Conservation (phyloP, 2,888 invertebrate genomes). For the Brassicogethes aeneus region DNA sequence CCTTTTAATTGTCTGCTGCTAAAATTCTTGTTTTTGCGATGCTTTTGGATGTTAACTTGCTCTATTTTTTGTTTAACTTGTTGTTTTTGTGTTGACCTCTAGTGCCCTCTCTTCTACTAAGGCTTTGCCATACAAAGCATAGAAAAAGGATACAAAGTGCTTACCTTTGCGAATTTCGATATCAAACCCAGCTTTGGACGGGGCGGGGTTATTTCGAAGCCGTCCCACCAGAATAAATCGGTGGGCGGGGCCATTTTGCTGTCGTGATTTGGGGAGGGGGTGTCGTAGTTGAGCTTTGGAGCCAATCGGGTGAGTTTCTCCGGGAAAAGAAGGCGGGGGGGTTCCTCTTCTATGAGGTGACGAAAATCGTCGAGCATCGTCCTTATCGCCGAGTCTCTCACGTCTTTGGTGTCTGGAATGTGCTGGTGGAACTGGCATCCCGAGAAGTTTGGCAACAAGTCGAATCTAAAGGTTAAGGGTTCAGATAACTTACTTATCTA, state of each 20-base stretch:
- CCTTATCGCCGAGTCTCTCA: conserved; percentile 58
- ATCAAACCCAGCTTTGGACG: conserved; percentile 55
- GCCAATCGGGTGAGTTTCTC: conserved; percentile 60
- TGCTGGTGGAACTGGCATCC: conserved; percentile 72
- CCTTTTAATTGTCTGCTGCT: too few species aligned
- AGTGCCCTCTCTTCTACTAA: too few species aligned
- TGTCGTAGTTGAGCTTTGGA: background rate
- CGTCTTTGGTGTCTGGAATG: conserved; percentile 56
- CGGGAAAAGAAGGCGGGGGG: conserved; percentile 59
- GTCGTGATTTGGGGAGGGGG: conserved; percentile 17
- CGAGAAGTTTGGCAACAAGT: conserved; percentile 53
- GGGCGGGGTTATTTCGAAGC: conserved; percentile 55
- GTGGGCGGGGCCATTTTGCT: too few species aligned
- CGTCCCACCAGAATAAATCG: conserved; percentile 68
- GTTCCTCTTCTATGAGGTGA: conserved; percentile 53
- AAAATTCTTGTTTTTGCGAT: too few species aligned
- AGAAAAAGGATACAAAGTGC: too few species aligned
- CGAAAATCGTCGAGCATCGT: conserved; percentile 50
- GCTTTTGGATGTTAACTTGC: too few species aligned
- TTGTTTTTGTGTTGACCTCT: too few species aligned
- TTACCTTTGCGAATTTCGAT: conserved; percentile 38
- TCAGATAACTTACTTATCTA: too few species aligned
- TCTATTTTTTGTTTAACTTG: too few species aligned
- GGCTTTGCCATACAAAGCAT: too few species aligned
- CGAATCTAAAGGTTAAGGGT: conserved; percentile 56